Percentiles rank a stretch among this genome's conserved stretches.
Evolutionary conservation across 2,888 invertebrate species (phyloP).

Genomic region (Temnothorax rugatulus): DNA sequence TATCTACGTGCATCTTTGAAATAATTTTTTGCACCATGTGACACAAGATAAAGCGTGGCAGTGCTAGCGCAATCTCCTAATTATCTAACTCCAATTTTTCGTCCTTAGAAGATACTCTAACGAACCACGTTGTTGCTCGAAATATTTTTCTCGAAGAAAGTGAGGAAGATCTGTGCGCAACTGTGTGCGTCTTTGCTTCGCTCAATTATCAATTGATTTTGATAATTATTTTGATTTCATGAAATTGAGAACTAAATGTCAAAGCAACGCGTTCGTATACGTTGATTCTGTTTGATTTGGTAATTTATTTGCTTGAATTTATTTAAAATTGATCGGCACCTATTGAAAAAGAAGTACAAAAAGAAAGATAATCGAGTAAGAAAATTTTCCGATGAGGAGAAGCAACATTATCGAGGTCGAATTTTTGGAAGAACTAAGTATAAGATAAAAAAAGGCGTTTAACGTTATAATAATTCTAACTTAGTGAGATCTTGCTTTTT

Average conservation of each 20-base stretch:
- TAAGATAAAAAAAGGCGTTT: conserved; percentile 54
- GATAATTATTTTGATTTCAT: neutral
- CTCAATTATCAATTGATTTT: neutral
- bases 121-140: conserved; percentile 18
- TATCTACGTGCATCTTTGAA: conserved; percentile 15
- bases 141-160: conserved; percentile 20
- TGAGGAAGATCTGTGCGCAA: neutral
- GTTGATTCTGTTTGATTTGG: no score
- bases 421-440: conserved; percentile 35
- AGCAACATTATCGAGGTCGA: conserved; percentile 3
- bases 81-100: conserved; percentile 33
- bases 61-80: conserved; percentile 17
- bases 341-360: neutral
- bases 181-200: neutral
- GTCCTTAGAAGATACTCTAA: conserved; percentile 29
- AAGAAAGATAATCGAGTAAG: neutral
- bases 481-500: conserved; percentile 65
- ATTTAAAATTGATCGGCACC: conserved; percentile 19
- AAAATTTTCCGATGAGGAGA: neutral
- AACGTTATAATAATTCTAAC: conserved; percentile 68
- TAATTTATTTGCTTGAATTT: neutral
- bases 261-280: conserved; percentile 74
- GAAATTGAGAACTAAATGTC: conserved; percentile 39
- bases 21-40: conserved; percentile 25
- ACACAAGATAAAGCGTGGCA: conserved; percentile 6